Conservation (phyloP, 1,140 invertebrate genomes). For the Heliothis subflexa region DNA sequence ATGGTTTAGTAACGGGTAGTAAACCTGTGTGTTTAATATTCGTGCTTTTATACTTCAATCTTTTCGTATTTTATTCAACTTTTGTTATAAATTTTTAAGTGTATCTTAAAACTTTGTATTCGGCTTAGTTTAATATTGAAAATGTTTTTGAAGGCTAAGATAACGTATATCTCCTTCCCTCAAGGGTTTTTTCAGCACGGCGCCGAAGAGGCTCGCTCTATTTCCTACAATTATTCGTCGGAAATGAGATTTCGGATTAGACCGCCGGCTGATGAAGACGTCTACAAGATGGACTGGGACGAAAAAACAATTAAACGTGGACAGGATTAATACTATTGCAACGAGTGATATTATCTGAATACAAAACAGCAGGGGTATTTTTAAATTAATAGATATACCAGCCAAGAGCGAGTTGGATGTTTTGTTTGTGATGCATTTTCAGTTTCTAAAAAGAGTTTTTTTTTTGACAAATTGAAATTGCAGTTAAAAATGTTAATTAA, state of each 20-base stretch:
- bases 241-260: constrained; percentile 74
- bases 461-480: too few relatives aligned
- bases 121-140: neutral
- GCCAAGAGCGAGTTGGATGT: too few relatives aligned
- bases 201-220: constrained; percentile 53
- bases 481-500: too few relatives aligned
- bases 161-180: constrained; percentile 30
- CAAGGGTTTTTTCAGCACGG: constrained; percentile 48
- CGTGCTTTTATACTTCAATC: too few relatives aligned
- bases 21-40: too few relatives aligned
- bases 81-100: too few relatives aligned
- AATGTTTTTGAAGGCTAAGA: constrained; percentile 16
- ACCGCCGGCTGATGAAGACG: constrained; percentile 63
- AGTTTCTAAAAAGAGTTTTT: too few relatives aligned
- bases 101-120: too few relatives aligned
- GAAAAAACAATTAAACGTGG: constrained; percentile 66
- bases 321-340: constrained; percentile 55
- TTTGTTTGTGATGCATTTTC: too few relatives aligned
- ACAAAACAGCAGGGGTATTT: too few relatives aligned
- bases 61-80: too few relatives aligned
- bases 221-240: constrained; percentile 68
- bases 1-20: neutral
- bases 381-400: too few relatives aligned
- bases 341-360: neutral
- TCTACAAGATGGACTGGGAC: constrained; percentile 55